Conservation (phyloP, 2,888 invertebrate species). For the Euzophera pinguis region DNA sequence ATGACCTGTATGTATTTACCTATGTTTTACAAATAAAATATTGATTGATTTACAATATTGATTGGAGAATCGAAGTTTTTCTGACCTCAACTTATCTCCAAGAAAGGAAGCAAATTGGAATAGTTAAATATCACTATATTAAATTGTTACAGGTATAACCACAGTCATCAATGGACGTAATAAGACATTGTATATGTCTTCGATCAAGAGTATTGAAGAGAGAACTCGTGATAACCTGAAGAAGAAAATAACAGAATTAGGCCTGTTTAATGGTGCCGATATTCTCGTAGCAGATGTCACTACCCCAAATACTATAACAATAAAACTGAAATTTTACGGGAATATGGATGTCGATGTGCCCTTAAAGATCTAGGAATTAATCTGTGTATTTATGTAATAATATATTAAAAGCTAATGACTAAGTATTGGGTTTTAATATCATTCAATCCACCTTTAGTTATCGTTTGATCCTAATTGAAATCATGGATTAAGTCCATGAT, state of each 20-base stretch:
- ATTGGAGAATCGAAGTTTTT: too few relatives aligned
- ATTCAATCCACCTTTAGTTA: too few relatives aligned
- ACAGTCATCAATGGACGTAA: slow-evolving; percentile 89
- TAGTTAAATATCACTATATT: too few relatives aligned
- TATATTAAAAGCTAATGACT: not conserved
- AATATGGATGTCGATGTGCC: slow-evolving; percentile 77
- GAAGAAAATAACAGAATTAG: slow-evolving; percentile 91
- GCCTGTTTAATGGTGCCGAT: slow-evolving; percentile 90
- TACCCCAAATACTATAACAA: slow-evolving; percentile 89
- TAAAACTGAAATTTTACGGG: slow-evolving; percentile 84
- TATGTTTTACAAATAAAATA: too few relatives aligned
- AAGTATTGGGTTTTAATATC: not conserved
- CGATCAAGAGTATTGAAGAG: slow-evolving; percentile 94
- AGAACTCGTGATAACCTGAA: slow-evolving; percentile 92
- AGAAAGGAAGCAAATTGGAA: not conserved
- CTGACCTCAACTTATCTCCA: too few relatives aligned
- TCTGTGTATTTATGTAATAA: too few relatives aligned
- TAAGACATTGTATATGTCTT: slow-evolving; percentile 96
- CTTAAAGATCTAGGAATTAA: slow-evolving; percentile 2
- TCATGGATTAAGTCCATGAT: too few relatives aligned
- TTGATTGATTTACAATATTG: too few relatives aligned
- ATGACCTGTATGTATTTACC: too few relatives aligned
- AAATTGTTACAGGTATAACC: slow-evolving; percentile 82
- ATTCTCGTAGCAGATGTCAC: slow-evolving; percentile 95
- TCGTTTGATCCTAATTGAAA: too few relatives aligned